A percentile compares a stretch with the other conserved stretches of the same genome.
phyloP scores from a whole-genome alignment of 2,113 vertebrate species.

The Tamias sibiricus region DNA sequence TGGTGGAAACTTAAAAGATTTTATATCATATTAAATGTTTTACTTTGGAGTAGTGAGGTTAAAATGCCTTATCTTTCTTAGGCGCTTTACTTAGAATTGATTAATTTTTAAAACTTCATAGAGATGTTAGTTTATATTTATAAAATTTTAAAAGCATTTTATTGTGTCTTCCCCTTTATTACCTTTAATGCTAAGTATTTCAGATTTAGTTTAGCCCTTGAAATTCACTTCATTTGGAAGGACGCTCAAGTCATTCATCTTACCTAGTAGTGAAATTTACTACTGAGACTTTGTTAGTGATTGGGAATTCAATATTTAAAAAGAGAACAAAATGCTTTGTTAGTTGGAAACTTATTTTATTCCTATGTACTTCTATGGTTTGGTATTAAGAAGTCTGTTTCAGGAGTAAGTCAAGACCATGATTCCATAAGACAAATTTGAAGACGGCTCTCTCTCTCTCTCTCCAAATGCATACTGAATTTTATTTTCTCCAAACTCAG shows the following conservation, averaged over 20 bases:
- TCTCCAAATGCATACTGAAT: neutral
- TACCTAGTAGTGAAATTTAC: neutral
- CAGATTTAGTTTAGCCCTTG: slow-evolving; percentile 57
- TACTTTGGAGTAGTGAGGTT: slow-evolving; percentile 21
- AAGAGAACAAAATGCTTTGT: neutral
- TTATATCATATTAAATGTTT: neutral
- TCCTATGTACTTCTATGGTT: neutral
- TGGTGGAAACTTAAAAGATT: neutral
- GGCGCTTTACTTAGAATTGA: slow-evolving; percentile 25
- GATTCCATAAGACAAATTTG: neutral
- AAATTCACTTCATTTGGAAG: slow-evolving; percentile 2
- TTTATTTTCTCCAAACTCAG: neutral
- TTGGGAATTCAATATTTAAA: neutral
- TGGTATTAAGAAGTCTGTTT: neutral
- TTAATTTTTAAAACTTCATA: slow-evolving; percentile 37
- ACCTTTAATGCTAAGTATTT: slow-evolving; percentile 45
- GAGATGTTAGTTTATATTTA: slow-evolving; percentile 32
- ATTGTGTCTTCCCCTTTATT: neutral
- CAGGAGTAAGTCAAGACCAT: neutral
- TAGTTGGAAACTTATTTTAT: slow-evolving; percentile 17
- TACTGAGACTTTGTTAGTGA: neutral
- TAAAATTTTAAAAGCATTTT: slow-evolving; percentile 41
- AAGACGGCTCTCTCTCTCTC: neutral
- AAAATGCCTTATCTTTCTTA: neutral
- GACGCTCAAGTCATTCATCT: slow-evolving; percentile 8